phyloP scores from a whole-genome alignment of 2,797 vertebrate genomes.

The Synanceia verrucosa region DNA sequence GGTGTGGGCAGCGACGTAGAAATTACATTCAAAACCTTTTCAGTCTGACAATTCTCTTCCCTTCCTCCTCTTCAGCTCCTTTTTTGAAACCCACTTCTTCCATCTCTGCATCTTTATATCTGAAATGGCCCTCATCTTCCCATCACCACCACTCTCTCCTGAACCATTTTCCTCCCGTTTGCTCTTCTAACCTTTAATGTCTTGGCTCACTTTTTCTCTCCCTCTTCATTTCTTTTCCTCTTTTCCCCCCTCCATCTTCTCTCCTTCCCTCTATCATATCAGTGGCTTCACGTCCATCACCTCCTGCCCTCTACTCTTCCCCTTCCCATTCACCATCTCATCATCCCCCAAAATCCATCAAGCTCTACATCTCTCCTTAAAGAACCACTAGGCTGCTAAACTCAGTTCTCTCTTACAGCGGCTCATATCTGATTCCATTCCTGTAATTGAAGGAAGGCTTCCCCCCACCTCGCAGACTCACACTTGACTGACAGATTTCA shows the following conservation, averaged over 20 bases:
- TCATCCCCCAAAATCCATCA: slow-evolving; percentile 29
- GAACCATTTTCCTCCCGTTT: slow-evolving; percentile 14
- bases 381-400: slow-evolving; percentile 56
- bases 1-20: slow-evolving; percentile 5
- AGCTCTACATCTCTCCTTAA: slow-evolving; percentile 41
- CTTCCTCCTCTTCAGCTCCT: background rate
- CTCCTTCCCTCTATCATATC: slow-evolving; percentile 15
- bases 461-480: background rate
- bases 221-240: slow-evolving; percentile 30
- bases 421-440: slow-evolving; percentile 71
- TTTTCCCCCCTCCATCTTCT: slow-evolving; percentile 11
- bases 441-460: slow-evolving; percentile 60
- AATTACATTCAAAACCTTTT: slow-evolving; percentile 1
- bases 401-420: slow-evolving; percentile 43
- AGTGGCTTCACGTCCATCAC: slow-evolving; percentile 20
- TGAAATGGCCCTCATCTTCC: slow-evolving; percentile 19
- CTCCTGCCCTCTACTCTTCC: slow-evolving; percentile 20
- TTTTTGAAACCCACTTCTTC: background rate
- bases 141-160: background rate
- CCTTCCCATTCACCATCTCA: background rate
- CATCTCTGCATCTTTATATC: slow-evolving; percentile 17
- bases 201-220: background rate
- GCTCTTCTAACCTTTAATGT: slow-evolving; percentile 30
- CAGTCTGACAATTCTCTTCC: background rate
- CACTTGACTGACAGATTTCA: slow-evolving; percentile 67